A percentile compares a stretch with the other conserved stretches of the same genome.
Conservation (phyloP, 64 coral and sea anemone genomes). For the Pocillopora damicornis region DNA sequence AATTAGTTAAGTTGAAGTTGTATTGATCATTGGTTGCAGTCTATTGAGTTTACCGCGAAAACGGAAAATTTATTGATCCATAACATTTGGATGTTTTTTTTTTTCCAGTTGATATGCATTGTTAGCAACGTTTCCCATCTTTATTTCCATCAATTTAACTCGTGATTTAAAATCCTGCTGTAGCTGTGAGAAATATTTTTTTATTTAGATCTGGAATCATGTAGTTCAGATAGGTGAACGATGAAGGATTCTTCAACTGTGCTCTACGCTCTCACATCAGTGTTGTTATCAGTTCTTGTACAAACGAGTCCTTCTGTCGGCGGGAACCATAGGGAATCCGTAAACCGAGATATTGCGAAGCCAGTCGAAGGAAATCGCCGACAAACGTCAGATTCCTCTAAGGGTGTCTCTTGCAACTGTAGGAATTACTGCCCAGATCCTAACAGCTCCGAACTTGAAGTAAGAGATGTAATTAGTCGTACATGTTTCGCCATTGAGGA, state of each 20-base stretch:
- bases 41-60: neutral
- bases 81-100: neutral
- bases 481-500: no score
- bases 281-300: no score
- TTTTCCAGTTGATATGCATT: no score
- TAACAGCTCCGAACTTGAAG: slow-evolving; percentile 6
- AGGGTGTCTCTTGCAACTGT: neutral
- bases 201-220: neutral
- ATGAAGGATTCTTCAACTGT: neutral
- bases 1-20: neutral
- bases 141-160: neutral
- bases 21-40: neutral
- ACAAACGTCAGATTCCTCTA: no score
- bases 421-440: neutral
- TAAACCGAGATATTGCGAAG: no score
- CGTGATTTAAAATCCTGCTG: neutral
- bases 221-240: neutral
- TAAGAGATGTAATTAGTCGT: neutral
- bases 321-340: no score
- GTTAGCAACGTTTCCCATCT: neutral
- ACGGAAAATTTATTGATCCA: neutral
- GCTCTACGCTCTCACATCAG: neutral
- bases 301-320: no score
- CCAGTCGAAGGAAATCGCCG: no score
- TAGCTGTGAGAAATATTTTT: neutral